Conservation (phyloP, 2,888 invertebrate species). For the Geophilus truncorum region DNA sequence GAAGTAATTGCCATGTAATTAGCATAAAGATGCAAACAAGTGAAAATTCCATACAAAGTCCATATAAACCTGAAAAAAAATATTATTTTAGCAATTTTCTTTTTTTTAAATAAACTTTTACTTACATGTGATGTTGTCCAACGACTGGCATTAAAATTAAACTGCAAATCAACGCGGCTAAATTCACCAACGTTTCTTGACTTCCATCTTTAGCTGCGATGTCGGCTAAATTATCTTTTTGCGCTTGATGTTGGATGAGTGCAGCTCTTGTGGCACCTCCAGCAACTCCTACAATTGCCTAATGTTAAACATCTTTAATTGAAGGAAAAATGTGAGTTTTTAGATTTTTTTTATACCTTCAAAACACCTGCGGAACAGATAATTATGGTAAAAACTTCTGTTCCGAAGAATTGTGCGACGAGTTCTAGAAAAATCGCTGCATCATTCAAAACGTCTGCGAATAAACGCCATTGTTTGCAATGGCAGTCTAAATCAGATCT, state of each 20-base stretch:
- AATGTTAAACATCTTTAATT: constrained; percentile 53
- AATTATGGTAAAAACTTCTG: constrained; percentile 52
- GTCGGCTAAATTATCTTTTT: constrained; percentile 85
- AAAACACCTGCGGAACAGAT: constrained; percentile 52
- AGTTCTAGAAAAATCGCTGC: constrained; percentile 83
- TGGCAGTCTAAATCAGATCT: constrained; percentile 72
- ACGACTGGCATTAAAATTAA: constrained; percentile 66
- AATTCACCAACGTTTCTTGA: constrained; percentile 93
- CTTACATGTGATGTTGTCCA: constrained; percentile 46
- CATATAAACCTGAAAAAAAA: constrained; percentile 61
- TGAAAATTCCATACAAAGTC: constrained; percentile 66
- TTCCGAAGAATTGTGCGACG: constrained; percentile 64
- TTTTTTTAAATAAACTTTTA: constrained; percentile 11
- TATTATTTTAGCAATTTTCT: too few species aligned
- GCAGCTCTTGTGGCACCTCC: constrained; percentile 90
- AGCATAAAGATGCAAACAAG: constrained; percentile 71
- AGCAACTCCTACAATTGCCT: constrained; percentile 77
- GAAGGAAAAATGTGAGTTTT: constrained; percentile 53
- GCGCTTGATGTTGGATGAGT: constrained; percentile 82
- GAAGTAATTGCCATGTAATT: constrained; percentile 83
- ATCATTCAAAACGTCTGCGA: constrained; percentile 91
- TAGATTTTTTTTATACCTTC: constrained; percentile 35
- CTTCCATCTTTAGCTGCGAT: constrained; percentile 92
- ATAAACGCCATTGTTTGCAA: constrained; percentile 91
- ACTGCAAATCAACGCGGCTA: constrained; percentile 74